These are phyloP conservation scores for Theodoxus fluviatilis DNA, from an alignment of 2,888 invertebrate species.

Conservation along the genomic window DNA sequence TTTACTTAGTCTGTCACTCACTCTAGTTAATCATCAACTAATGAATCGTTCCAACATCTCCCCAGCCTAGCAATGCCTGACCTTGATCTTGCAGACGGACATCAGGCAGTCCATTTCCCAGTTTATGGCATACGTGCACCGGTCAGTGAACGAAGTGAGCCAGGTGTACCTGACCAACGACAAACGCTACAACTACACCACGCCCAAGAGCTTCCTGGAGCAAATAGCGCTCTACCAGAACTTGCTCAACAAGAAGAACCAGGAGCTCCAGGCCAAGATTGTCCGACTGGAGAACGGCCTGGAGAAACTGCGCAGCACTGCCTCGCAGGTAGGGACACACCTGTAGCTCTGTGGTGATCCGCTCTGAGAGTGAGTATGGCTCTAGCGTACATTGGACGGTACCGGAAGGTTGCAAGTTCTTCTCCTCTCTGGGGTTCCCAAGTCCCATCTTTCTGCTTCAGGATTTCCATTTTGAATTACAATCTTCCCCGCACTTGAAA, in stretches of 20 bases:
- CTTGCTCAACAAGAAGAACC: constrained; percentile 81
- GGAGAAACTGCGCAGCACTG: constrained; percentile 87
- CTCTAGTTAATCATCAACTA: too few species aligned
- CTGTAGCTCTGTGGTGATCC: too few species aligned
- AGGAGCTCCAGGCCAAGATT: constrained; percentile 87
- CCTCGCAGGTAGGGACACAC: constrained; percentile 76
- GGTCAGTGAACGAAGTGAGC: constrained; percentile 89
- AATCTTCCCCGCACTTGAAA: too few species aligned
- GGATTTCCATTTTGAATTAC: too few species aligned
- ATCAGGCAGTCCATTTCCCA: constrained; percentile 84
- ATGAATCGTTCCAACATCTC: too few species aligned
- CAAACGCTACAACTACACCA: constrained; percentile 93
- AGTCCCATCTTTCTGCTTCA: too few species aligned
- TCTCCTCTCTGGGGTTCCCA: too few species aligned
- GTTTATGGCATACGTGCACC: constrained; percentile 95
- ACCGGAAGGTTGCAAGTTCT: too few species aligned
- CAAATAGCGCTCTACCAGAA: constrained; percentile 92
- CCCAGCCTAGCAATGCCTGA: too few species aligned
- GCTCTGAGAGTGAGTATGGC: too few species aligned
- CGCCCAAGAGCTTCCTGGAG: constrained; percentile 95
- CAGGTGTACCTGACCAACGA: constrained; percentile 87
- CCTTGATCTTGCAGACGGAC: constrained; percentile 71
- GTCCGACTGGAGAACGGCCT: constrained; percentile 89
- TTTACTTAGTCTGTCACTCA: too few species aligned
- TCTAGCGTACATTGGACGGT: too few species aligned